phyloP scores from a whole-genome alignment of 2,888 invertebrate genomes.

The Perithous albicinctus region DNA sequence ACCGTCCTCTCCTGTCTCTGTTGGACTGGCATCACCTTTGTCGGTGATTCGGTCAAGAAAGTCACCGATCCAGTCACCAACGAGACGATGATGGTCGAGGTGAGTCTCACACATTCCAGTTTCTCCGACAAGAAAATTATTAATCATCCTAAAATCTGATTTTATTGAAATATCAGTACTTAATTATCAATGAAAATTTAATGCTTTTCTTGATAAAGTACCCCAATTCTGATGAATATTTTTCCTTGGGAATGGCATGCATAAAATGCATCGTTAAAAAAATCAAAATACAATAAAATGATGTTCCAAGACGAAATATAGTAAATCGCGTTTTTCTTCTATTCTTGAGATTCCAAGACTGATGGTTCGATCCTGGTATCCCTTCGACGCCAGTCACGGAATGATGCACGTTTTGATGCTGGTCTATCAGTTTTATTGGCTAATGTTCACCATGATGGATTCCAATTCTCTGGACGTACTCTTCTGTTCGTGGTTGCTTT shows the following conservation, averaged over 20 bases:
- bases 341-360: conserved; percentile 87
- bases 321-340: conserved; percentile 9
- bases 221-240: too few relatives aligned
- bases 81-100: conserved; percentile 89
- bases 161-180: too few relatives aligned
- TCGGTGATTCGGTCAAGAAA: conserved; percentile 91
- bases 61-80: conserved; percentile 89
- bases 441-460: conserved; percentile 88
- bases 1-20: conserved; percentile 88
- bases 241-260: too few relatives aligned
- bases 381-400: conserved; percentile 91
- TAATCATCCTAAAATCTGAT: neutral
- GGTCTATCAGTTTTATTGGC: conserved; percentile 89
- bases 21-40: conserved; percentile 93
- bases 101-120: conserved; percentile 62
- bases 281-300: too few relatives aligned
- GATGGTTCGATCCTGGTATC: conserved; percentile 92
- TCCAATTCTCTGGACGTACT: conserved; percentile 89
- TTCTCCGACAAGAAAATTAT: neutral
- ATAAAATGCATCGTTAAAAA: too few relatives aligned
- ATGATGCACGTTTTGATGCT: conserved; percentile 89
- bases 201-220: too few relatives aligned
- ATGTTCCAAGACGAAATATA: neutral
- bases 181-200: too few relatives aligned
- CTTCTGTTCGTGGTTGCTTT: conserved; percentile 94